phyloP scores from a whole-genome alignment of 2,888 invertebrate species.

The Dendrolimus pini region DNA sequence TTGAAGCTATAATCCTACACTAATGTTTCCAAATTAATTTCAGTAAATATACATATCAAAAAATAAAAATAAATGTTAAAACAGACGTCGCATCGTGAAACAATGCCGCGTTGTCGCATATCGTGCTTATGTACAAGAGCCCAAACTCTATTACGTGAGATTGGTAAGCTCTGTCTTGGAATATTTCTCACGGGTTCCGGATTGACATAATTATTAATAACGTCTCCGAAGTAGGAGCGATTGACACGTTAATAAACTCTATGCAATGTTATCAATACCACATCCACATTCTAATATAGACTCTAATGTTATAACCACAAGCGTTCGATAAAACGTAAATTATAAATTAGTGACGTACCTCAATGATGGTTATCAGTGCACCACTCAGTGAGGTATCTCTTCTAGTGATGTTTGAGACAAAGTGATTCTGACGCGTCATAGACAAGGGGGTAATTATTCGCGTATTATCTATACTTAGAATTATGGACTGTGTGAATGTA shows the following conservation, averaged over 20 bases:
- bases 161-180: conserved; percentile 35
- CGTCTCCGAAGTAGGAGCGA: conserved; percentile 55
- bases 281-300: conserved; percentile 13
- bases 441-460: conserved; percentile 49
- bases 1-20: no score
- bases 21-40: no score
- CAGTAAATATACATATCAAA: no score
- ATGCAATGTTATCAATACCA: conserved; percentile 18
- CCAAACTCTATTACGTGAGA: background rate
- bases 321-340: conserved; percentile 2
- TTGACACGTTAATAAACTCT: conserved; percentile 65
- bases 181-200: conserved; percentile 63
- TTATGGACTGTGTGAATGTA: conserved; percentile 1
- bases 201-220: conserved; percentile 72
- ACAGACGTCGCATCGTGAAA: no score
- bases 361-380: conserved; percentile 51
- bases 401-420: conserved; percentile 57
- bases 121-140: no score
- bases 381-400: conserved; percentile 43
- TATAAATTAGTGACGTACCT: conserved; percentile 28
- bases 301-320: conserved; percentile 16
- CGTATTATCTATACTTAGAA: conserved; percentile 39
- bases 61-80: no score
- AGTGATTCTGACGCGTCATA: conserved; percentile 61
- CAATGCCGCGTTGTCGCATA: no score